phyloP scores from a whole-genome alignment of 2,113 vertebrate species.

The Chaenogobius annularis region DNA sequence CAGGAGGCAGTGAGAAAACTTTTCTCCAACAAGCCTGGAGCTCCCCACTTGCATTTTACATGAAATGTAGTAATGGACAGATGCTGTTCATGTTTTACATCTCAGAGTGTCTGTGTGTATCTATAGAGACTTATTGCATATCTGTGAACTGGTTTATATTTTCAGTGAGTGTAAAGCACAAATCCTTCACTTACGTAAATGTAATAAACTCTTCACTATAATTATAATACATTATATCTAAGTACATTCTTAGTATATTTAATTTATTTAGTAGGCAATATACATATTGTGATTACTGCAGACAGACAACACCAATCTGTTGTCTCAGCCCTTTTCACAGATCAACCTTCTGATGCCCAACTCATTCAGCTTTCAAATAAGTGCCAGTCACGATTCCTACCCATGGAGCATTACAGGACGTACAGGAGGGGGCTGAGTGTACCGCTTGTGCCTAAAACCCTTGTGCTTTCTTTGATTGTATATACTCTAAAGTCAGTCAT shows the following conservation, averaged over 20 bases:
- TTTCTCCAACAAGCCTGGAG: constrained; percentile 45
- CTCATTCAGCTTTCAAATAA: constrained; percentile 35
- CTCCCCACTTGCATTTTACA: constrained; percentile 52
- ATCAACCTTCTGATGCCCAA: constrained; percentile 30
- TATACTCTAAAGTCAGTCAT: constrained; percentile 61
- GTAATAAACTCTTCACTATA: constrained; percentile 68
- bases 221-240: constrained; percentile 70
- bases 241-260: constrained; percentile 75
- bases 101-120: constrained; percentile 24
- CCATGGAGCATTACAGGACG: constrained; percentile 25
- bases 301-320: constrained; percentile 27
- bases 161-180: constrained; percentile 60
- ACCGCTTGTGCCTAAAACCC: constrained; percentile 63
- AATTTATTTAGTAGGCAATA: constrained; percentile 65
- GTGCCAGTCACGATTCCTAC: constrained; percentile 2
- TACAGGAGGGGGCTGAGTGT: constrained; percentile 25
- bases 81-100: constrained; percentile 16
- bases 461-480: constrained; percentile 77
- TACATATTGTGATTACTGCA: constrained; percentile 65
- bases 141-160: constrained; percentile 69
- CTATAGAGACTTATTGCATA: constrained; percentile 75
- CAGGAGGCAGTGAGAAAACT: constrained; percentile 39
- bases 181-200: constrained; percentile 52
- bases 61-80: constrained; percentile 33
- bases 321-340: constrained; percentile 56